A percentile compares a stretch with the other conserved stretches of the same genome.
Conservation (phyloP, 2,888 invertebrate genomes). For the Drosophila vallismaia region DNA sequence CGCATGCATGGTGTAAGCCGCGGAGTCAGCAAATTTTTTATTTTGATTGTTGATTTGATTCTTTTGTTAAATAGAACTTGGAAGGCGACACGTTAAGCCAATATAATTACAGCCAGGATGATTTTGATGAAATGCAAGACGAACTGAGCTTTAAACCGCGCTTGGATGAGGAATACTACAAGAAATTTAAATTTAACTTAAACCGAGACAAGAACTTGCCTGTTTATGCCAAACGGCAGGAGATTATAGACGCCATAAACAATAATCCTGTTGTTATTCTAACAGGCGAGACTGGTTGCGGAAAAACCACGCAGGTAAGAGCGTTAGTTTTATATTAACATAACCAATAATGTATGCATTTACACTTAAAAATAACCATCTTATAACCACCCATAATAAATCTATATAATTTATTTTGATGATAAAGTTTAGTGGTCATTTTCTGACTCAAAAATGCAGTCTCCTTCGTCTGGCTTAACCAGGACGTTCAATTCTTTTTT, state of each 20-base stretch:
- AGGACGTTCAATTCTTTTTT: not conserved
- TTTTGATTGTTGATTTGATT: not conserved
- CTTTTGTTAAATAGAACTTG: conserved; percentile 24
- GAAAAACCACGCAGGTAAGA: conserved; percentile 91
- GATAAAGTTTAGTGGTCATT: too few species aligned
- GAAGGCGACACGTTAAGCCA: not conserved
- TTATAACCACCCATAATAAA: too few species aligned
- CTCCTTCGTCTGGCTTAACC: too few species aligned
- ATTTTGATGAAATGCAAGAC: conserved; percentile 69
- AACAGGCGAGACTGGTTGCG: conserved; percentile 97
- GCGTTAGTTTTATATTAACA: too few species aligned
- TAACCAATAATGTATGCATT: too few species aligned
- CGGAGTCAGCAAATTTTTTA: not conserved
- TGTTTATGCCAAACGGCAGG: conserved; percentile 73
- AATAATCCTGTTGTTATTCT: conserved; percentile 89
- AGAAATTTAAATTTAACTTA: conserved; percentile 76
- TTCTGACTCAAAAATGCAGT: too few species aligned
- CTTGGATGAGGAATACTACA: conserved; percentile 72
- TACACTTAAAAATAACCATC: too few species aligned
- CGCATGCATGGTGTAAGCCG: conserved; percentile 70
- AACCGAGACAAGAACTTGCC: conserved; percentile 77
- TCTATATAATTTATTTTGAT: too few species aligned
- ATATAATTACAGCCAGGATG: conserved; percentile 58
- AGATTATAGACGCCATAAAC: conserved; percentile 89
- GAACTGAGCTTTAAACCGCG: conserved; percentile 36